A percentile compares a stretch with the other conserved stretches of the same genome.
These are phyloP conservation scores for Paracyclopina nana DNA, from an alignment of 1,140 invertebrate species.

Conservation along the genomic window DNA sequence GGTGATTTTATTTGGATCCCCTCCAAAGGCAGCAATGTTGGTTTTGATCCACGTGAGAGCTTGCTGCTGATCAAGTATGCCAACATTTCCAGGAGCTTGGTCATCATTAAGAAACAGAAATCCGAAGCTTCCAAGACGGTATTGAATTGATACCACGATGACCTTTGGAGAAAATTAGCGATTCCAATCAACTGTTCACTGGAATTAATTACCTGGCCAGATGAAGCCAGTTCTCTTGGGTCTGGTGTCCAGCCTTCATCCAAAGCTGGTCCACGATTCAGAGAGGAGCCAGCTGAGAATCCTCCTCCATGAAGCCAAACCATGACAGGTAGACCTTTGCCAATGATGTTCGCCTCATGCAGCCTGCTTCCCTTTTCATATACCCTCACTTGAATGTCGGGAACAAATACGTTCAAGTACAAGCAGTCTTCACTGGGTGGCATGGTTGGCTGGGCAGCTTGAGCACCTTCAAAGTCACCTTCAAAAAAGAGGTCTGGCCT, in stretches of 20 bases:
- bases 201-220: slow-evolving; percentile 3
- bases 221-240: not conserved
- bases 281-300: slow-evolving; percentile 13
- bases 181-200: not conserved
- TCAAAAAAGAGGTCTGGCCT: not conserved
- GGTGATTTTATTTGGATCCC: slow-evolving; percentile 20
- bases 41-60: slow-evolving; percentile 26
- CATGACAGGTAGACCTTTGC: slow-evolving; percentile 20
- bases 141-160: slow-evolving; percentile 18
- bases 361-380: too few relatives aligned
- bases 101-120: slow-evolving; percentile 26
- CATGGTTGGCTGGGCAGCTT: not conserved
- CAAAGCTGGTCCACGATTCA: not conserved
- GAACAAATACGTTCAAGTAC: slow-evolving; percentile 2
- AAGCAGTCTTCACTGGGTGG: not conserved
- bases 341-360: too few relatives aligned
- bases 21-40: slow-evolving; percentile 25
- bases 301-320: slow-evolving; percentile 22
- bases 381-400: not conserved
- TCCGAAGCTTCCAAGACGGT: slow-evolving; percentile 16
- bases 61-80: slow-evolving; percentile 25
- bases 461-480: not conserved
- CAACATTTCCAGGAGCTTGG: slow-evolving; percentile 25
- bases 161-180: slow-evolving; percentile 5
- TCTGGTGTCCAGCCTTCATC: not conserved